phyloP scores from a whole-genome alignment of 2,113 vertebrate species.

The Silurus asotus region DNA sequence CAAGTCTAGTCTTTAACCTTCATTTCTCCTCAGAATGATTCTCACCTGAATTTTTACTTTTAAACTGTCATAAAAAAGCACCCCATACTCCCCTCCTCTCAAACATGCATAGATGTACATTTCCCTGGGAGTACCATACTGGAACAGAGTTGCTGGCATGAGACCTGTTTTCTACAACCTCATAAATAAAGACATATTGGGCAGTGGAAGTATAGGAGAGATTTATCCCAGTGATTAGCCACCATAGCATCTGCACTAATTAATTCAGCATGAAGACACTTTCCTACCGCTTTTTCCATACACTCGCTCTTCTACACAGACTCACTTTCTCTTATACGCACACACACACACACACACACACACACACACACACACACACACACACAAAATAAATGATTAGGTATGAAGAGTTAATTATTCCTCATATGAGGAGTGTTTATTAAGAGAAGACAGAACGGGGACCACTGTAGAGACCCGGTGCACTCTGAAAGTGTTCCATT shows the following conservation, averaged over 20 bases:
- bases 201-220: slow-evolving; percentile 61
- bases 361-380: slow-evolving; percentile 20
- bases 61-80: slow-evolving; percentile 14
- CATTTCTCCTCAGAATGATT: not conserved
- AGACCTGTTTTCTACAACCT: slow-evolving; percentile 65
- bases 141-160: slow-evolving; percentile 53
- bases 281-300: slow-evolving; percentile 55
- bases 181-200: slow-evolving; percentile 79
- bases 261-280: slow-evolving; percentile 68
- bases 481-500: slow-evolving; percentile 56
- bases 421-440: slow-evolving; percentile 65
- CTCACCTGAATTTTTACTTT: not conserved
- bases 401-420: slow-evolving; percentile 71
- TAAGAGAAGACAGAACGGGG: slow-evolving; percentile 18
- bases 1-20: not conserved
- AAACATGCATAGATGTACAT: not conserved
- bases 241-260: slow-evolving; percentile 72
- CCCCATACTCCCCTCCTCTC: not conserved
- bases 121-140: slow-evolving; percentile 51
- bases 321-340: not conserved
- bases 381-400: slow-evolving; percentile 69
- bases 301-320: not conserved
- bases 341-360: not conserved
- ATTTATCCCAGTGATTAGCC: slow-evolving; percentile 75
- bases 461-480: slow-evolving; percentile 28